These are phyloP conservation scores for Tetropium fuscum DNA, from an alignment of 2,888 invertebrate species.

Conservation along the genomic window DNA sequence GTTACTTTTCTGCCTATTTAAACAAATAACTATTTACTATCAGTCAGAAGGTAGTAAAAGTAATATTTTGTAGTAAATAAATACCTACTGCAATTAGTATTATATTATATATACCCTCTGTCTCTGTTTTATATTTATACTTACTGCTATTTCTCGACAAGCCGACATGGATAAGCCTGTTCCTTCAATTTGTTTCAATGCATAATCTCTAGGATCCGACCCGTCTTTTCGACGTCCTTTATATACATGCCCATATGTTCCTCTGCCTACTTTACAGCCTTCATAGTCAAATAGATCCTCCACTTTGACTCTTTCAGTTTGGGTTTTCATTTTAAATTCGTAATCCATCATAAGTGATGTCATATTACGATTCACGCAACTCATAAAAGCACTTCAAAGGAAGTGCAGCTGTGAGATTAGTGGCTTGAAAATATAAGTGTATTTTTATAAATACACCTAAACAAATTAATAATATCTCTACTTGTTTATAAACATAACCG, in stretches of 20 bases:
- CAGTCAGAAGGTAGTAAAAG: no score
- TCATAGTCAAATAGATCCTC: slow-evolving; percentile 99
- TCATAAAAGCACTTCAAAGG: slow-evolving; percentile 43
- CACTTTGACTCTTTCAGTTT: slow-evolving; percentile 93
- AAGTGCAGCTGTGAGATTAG: slow-evolving; percentile 26
- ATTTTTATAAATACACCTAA: no score
- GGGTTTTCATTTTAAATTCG: slow-evolving; percentile 95
- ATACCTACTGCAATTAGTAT: no score
- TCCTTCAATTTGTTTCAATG: slow-evolving; percentile 98
- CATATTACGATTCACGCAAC: slow-evolving; percentile 48
- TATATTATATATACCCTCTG: no score
- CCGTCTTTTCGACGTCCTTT: slow-evolving; percentile 94
- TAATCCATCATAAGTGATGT: slow-evolving; percentile 85
- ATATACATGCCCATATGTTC: slow-evolving; percentile 98
- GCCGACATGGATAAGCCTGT: slow-evolving; percentile 99
- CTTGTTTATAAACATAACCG: slow-evolving; percentile 11
- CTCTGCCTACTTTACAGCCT: slow-evolving; percentile 98
- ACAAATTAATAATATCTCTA: slow-evolving; percentile 1
- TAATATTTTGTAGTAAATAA: no score
- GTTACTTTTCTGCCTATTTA: no score
- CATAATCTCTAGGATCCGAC: slow-evolving; percentile 92
- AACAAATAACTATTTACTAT: no score
- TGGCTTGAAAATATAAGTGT: no score
- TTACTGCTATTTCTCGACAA: slow-evolving; percentile 97
- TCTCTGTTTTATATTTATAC: no score